Evolutionary conservation across 2,888 invertebrate species (phyloP).

Genomic region (Troides helena): DNA sequence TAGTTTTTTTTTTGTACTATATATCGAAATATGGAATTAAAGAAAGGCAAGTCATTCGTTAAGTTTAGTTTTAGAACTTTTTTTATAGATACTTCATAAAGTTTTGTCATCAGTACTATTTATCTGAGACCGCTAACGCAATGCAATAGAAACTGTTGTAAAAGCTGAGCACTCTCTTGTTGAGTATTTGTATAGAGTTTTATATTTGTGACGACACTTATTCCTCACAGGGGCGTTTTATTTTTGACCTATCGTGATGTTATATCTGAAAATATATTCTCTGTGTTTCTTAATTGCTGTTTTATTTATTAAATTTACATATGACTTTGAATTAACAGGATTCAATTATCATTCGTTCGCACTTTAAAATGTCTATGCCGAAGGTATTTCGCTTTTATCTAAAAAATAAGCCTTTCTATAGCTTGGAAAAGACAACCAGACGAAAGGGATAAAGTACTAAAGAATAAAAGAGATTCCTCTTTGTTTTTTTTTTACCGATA

Average conservation of each 20-base stretch:
- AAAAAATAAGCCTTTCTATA: no score
- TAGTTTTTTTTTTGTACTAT: not conserved
- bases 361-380: no score
- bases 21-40: not conserved
- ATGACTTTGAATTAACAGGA: not conserved
- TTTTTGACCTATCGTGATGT: constrained; percentile 78
- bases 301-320: constrained; percentile 42
- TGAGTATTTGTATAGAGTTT: constrained; percentile 78
- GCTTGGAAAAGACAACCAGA: no score
- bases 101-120: constrained; percentile 35
- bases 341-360: not conserved
- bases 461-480: no score
- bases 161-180: constrained; percentile 52
- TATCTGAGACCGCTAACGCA: constrained; percentile 29
- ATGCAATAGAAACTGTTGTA: constrained; percentile 20
- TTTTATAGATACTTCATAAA: constrained; percentile 18
- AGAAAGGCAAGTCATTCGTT: no score
- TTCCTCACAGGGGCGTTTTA: constrained; percentile 69
- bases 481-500: no score
- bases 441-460: no score
- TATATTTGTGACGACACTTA: constrained; percentile 73
- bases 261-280: constrained; percentile 78
- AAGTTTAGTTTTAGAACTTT: not conserved
- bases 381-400: no score
- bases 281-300: constrained; percentile 71